A percentile compares a stretch with the other conserved stretches of the same genome.
phyloP scores from a whole-genome alignment of 2,888 invertebrate species.

The Gerris lacustris region DNA sequence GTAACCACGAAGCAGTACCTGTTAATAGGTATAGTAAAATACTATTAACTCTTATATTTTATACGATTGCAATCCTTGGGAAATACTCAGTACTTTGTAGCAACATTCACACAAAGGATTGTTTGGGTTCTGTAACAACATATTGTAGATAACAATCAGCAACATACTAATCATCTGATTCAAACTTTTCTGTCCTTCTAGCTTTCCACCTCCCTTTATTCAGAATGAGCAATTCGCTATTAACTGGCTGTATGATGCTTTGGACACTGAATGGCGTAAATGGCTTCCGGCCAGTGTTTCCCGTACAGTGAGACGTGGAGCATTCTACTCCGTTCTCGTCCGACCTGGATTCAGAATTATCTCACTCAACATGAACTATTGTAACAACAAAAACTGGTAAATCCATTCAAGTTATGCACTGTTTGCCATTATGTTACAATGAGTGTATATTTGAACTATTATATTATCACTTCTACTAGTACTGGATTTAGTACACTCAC shows the following conservation, averaged over 20 bases:
- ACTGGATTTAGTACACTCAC: too few relatives aligned
- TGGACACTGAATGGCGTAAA: slow-evolving; percentile 78
- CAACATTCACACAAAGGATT: neutral
- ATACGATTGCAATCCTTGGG: neutral
- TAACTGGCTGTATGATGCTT: slow-evolving; percentile 81
- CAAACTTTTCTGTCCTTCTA: slow-evolving; percentile 36
- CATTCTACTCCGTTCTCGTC: slow-evolving; percentile 82
- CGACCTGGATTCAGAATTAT: slow-evolving; percentile 81
- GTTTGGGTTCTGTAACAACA: too few relatives aligned
- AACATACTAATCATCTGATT: too few relatives aligned
- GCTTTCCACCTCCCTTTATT: slow-evolving; percentile 78
- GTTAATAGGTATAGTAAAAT: slow-evolving; percentile 62
- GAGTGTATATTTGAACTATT: neutral
- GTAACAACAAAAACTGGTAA: slow-evolving; percentile 85
- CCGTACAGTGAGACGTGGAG: slow-evolving; percentile 72
- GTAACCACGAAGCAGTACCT: slow-evolving; percentile 93
- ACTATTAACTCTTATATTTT: neutral
- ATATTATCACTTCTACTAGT: too few relatives aligned
- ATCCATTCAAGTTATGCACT: neutral
- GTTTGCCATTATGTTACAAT: neutral
- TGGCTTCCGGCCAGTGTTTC: slow-evolving; percentile 84
- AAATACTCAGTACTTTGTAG: neutral
- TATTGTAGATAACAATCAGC: too few relatives aligned
- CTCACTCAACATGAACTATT: slow-evolving; percentile 93
- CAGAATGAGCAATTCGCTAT: slow-evolving; percentile 64